Evolutionary conservation across 1,140 invertebrate genomes (phyloP), one percentile per base, ranked within the genome.

Genomic region (Battus philenor): DNA sequence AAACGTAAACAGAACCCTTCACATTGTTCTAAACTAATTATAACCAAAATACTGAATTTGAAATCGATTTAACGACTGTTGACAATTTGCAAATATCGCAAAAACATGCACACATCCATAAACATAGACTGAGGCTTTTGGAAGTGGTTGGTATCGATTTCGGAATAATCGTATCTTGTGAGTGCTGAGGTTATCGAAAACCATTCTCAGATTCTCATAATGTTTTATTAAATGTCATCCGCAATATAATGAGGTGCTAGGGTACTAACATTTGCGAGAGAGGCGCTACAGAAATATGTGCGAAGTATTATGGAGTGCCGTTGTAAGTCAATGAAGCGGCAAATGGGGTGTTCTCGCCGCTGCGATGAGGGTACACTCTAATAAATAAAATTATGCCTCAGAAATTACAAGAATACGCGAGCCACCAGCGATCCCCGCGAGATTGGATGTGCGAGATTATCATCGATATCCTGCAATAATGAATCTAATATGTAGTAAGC

Each of bases 211-310:
- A 75, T 63, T 68, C 60, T 62, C 73, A 77, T 85, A 85, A 82
- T 81, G 77, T 82, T 82, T 82, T 82, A 85, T 85, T 77, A 85
- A 85, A 85, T 77, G 81, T 85, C 81, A 80, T 85, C 75, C 76
- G 70, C 76, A 75, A 80, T 79, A 80, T 84, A 84, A 85, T 85
- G 81, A 80, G 78, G 78, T 84, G 76, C 67, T 70, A 71, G 75
- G 76, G 74, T 70, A 73, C 76, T 63, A 72, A 65, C 75, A 68
- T 78, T 75, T 73, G 68, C 48, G 70, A 59, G 72, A 68, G 75
- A 71, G 73, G 71, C 62, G 72, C 72, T 73, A 82, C 73, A 85
- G 76, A 85, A 82, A 84, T 85, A 85, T 85, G 78, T 85, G 81
- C 71, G 68, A 85, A 85, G 81, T 81, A 77, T 82, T 82, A 84